A percentile compares a stretch with the other conserved stretches of the same genome.
Evolutionary conservation across 2,113 vertebrate genomes (phyloP).

Genomic region (Amia ocellicauda): DNA sequence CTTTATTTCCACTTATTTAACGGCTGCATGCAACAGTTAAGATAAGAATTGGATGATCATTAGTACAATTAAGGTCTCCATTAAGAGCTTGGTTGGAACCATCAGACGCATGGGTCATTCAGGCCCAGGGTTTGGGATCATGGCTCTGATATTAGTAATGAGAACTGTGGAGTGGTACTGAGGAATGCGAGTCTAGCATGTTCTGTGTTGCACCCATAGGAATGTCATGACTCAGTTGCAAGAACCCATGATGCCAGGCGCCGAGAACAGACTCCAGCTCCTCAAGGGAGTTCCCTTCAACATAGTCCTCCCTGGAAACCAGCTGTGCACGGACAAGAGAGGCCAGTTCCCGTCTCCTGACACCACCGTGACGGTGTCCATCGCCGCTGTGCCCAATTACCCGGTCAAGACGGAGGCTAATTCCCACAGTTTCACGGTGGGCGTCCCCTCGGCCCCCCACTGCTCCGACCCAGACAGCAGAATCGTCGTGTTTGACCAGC

Average conservation of each 20-base stretch:
- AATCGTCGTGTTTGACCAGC: slow-evolving; percentile 74
- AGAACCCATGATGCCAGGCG: slow-evolving; percentile 66
- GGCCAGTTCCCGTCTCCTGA: slow-evolving; percentile 82
- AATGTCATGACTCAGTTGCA: slow-evolving; percentile 67
- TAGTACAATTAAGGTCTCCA: no score
- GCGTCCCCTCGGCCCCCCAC: slow-evolving; percentile 67
- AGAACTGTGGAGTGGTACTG: no score
- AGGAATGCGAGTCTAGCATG: no score
- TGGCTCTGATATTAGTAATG: no score
- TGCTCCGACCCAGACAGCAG: slow-evolving; percentile 73
- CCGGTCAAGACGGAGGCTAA: slow-evolving; percentile 88
- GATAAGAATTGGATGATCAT: no score
- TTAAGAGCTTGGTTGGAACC: no score
- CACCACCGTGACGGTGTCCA: slow-evolving; percentile 90
- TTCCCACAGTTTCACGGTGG: slow-evolving; percentile 80
- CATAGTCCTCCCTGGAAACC: slow-evolving; percentile 77
- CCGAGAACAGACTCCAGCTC: slow-evolving; percentile 86
- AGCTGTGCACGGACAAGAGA: slow-evolving; percentile 81
- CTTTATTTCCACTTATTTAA: no score
- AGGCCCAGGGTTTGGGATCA: no score
- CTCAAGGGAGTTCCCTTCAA: slow-evolving; percentile 90
- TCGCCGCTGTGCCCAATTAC: slow-evolving; percentile 81
- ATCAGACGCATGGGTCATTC: no score
- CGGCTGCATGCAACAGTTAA: no score
- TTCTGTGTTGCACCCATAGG: slow-evolving; percentile 50